Evolutionary conservation across 2,888 invertebrate genomes (phyloP), one percentile per base, ranked within the genome.

Genomic region (Tuberolachnus salignus): DNA sequence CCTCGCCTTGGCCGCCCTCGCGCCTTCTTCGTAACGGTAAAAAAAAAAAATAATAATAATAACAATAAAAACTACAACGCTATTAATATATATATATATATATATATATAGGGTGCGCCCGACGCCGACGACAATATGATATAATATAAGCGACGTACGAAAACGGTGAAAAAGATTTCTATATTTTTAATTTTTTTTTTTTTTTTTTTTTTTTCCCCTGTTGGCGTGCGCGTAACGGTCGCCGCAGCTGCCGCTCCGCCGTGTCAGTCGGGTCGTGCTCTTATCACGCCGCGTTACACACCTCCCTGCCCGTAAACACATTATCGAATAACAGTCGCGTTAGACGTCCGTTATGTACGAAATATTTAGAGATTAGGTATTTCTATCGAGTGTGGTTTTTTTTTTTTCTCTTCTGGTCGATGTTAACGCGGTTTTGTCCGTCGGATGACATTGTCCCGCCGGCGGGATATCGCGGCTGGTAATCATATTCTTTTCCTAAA

Each of bases 221-320:
- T n/a, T n/a, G 19, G 34, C 19, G 51, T 16, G 26, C 26, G 23
- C 59, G 61, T 57, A 66, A 75, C 75, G 75, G 46, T 46, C 75
- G 19, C 6, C 42, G 63, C 73, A 74, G 73, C 73, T 74, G 70
- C 70, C 13, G 34, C 69, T 1, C 61, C 23, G n/a, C n/a, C 34
- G 34, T 14, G 44, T 64, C 64, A 64, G 46, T 64, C 64, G 14
- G n/a, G 49, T 51, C 51, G 49, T 42, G 34, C 51, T 63, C 73
- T 63, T 53, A 73, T 73, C 73, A 73, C 63, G 73, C 73, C 73
- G 42, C 19, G 73, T 73, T 53, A 21, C 13, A 63, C 73, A 63
- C 51, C n/a, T n/a, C 63, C 13, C n/a, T 34, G 11, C 61, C n/a
- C 11, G 11, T 10, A 10, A 13, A 10, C 10, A 46, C 10, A 46